Conservation (phyloP, 2,797 vertebrate genomes). For the Lepus oiostolus region DNA sequence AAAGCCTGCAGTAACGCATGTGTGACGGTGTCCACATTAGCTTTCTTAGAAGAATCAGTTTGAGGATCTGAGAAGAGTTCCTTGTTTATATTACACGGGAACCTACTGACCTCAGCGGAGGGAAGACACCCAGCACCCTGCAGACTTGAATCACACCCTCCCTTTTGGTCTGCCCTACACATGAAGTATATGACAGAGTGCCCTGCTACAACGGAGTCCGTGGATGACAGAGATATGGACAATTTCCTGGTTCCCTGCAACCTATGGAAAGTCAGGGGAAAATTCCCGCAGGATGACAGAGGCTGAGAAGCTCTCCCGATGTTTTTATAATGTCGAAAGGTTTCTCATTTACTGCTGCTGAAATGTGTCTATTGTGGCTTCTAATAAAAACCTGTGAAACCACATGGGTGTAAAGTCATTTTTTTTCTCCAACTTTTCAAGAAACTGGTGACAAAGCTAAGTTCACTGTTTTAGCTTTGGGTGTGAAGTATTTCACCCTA, state of each 20-base stretch:
- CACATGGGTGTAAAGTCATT: conserved; percentile 70
- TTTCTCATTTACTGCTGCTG: conserved; percentile 74
- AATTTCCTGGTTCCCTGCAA: neutral
- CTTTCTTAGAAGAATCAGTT: conserved; percentile 28
- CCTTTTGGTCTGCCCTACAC: conserved; percentile 20
- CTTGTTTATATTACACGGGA: neutral
- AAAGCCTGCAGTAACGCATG: neutral
- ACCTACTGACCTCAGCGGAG: neutral
- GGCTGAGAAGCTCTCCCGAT: neutral
- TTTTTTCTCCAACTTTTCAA: conserved; percentile 66
- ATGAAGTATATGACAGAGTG: neutral
- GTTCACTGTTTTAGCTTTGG: conserved; percentile 69
- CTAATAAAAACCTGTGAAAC: conserved; percentile 78
- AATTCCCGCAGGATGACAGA: conserved; percentile 9
- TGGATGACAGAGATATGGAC: neutral
- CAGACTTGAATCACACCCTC: neutral
- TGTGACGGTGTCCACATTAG: neutral
- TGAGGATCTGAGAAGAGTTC: conserved; percentile 11
- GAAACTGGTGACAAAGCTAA: conserved; percentile 74
- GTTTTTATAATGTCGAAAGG: conserved; percentile 51
- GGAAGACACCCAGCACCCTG: neutral
- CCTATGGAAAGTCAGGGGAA: neutral
- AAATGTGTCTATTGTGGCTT: conserved; percentile 70
- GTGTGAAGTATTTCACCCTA: conserved; percentile 76
- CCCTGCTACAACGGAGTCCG: neutral